phyloP scores from a whole-genome alignment of 1,140 invertebrate genomes.

The Megalopta genalis region DNA sequence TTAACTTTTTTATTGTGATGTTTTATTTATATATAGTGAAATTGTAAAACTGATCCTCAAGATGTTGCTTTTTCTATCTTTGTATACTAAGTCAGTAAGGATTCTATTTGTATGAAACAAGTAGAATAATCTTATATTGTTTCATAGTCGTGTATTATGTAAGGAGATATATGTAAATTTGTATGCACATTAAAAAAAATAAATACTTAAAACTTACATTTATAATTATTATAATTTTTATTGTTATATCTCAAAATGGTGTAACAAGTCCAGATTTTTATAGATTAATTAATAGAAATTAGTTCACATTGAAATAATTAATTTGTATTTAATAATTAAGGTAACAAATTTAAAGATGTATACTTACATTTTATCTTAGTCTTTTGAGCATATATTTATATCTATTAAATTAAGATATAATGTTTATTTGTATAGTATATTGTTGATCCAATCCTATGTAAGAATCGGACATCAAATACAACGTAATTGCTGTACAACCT shows the following conservation, averaged over 20 bases:
- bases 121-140: constrained; percentile 43
- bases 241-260: background rate
- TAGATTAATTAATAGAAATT: constrained; percentile 12
- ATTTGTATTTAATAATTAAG: constrained; percentile 5
- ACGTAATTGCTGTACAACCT: constrained; percentile 88
- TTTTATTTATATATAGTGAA: constrained; percentile 14
- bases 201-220: constrained; percentile 31
- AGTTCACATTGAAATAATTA: constrained; percentile 14
- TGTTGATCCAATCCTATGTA: constrained; percentile 98
- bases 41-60: constrained; percentile 53
- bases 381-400: constrained; percentile 18
- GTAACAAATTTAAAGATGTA: background rate
- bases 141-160: constrained; percentile 55
- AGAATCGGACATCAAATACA: constrained; percentile 96
- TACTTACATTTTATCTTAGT: constrained; percentile 10
- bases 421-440: constrained; percentile 86
- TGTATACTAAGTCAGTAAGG: constrained; percentile 52
- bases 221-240: constrained; percentile 6
- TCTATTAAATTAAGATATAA: constrained; percentile 69
- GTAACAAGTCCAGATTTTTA: constrained; percentile 8
- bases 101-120: constrained; percentile 58
- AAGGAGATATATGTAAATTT: constrained; percentile 48
- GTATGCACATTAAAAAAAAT: constrained; percentile 40
- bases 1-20: background rate
- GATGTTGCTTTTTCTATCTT: constrained; percentile 59